Conservation (phyloP, 2,888 invertebrate genomes). For the Macrophya annulata region DNA sequence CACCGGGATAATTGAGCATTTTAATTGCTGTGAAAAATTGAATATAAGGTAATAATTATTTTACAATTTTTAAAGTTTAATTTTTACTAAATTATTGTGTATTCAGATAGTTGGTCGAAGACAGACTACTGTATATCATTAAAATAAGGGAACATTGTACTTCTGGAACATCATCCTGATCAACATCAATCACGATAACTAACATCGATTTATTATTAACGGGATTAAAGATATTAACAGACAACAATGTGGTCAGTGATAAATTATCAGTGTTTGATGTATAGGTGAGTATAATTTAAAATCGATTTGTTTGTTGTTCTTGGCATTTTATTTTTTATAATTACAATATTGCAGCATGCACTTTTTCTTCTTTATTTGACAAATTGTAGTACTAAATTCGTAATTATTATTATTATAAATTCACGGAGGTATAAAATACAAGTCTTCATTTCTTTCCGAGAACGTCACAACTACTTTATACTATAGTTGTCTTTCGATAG, state of each 20-base stretch:
- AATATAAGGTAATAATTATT: not conserved
- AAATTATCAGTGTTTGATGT: conserved; percentile 1
- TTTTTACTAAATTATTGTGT: not conserved
- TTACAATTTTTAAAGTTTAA: not conserved
- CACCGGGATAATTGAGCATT: not conserved
- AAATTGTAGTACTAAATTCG: not conserved
- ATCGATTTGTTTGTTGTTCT: not conserved
- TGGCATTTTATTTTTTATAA: not conserved
- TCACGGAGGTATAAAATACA: not conserved
- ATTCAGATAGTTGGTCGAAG: conserved; percentile 9
- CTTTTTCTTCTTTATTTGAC: not conserved
- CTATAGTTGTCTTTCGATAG: conserved; percentile 2
- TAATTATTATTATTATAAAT: not conserved
- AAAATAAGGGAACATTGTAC: not conserved
- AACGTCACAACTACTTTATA: not conserved
- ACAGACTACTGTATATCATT: not conserved
- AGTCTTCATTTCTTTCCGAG: not conserved
- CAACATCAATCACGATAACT: conserved; percentile 4
- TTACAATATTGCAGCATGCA: not conserved
- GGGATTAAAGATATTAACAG: not conserved
- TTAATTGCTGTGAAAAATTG: not conserved
- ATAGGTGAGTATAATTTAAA: not conserved
- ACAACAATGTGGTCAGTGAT: not conserved
- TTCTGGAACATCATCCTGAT: not conserved
- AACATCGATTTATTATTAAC: not conserved